Conservation (phyloP, 1,140 invertebrate species). For the Choristoneura fumiferana region DNA sequence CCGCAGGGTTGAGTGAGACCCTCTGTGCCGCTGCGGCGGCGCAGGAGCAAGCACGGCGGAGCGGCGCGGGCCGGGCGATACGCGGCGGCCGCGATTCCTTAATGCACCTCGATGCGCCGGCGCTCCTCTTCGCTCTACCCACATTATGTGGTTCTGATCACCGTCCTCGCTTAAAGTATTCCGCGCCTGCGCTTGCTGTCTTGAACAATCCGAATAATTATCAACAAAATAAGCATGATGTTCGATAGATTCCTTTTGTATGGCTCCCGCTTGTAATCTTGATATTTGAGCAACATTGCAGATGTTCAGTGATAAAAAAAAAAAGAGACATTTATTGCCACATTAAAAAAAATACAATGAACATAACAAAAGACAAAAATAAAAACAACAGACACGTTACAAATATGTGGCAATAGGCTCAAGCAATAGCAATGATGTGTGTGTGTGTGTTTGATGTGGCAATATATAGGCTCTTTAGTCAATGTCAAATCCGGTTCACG, state of each 20-base stretch:
- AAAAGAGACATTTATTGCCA: too few relatives aligned
- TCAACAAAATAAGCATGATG: background rate
- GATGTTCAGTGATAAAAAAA: background rate
- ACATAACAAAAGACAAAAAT: too few relatives aligned
- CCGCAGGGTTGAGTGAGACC: background rate
- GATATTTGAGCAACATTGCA: background rate
- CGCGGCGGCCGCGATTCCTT: background rate
- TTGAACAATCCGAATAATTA: too few relatives aligned
- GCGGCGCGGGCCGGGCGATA: background rate
- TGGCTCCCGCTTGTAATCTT: background rate
- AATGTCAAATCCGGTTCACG: constrained; percentile 3
- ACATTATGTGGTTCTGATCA: background rate
- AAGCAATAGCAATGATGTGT: too few relatives aligned
- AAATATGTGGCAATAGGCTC: too few relatives aligned
- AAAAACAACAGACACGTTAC: too few relatives aligned
- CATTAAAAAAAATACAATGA: too few relatives aligned
- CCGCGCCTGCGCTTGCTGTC: too few relatives aligned
- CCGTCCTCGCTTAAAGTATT: too few relatives aligned
- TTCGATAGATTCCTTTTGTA: background rate
- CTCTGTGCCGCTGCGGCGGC: background rate
- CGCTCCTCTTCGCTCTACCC: background rate
- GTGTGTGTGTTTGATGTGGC: too few relatives aligned
- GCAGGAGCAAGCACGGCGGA: background rate
- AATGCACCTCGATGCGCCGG: background rate
- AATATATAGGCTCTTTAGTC: too few relatives aligned